A percentile compares a stretch with the other conserved stretches of the same genome.
Conservation (phyloP, 2,113 vertebrate species). For the Psettodes erumei region DNA sequence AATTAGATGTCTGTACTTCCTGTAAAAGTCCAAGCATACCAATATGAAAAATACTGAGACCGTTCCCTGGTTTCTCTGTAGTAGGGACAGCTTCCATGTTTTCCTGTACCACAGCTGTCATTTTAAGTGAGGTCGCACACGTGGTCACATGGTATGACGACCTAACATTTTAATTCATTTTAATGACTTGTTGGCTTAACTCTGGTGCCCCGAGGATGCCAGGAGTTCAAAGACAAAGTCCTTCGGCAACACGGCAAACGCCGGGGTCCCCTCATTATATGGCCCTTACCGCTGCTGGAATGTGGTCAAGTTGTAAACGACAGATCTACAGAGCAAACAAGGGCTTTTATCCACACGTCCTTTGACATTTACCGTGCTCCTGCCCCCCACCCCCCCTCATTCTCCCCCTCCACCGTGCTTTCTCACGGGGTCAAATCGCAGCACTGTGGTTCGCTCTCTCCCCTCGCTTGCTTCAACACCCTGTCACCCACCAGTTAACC, state of each 20-base stretch:
- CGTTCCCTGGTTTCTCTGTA: neutral
- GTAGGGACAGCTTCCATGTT: too few species aligned
- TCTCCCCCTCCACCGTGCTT: too few species aligned
- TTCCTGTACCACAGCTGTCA: too few species aligned
- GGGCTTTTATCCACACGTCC: conserved; percentile 59
- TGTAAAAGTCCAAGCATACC: neutral
- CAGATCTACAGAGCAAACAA: conserved; percentile 66
- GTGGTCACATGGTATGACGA: neutral
- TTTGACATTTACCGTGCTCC: conserved; percentile 65
- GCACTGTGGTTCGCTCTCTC: conserved; percentile 30
- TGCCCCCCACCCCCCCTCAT: conserved; percentile 5
- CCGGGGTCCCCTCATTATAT: neutral
- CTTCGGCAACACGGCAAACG: neutral
- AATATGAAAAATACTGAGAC: neutral
- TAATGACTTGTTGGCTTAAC: conserved; percentile 2
- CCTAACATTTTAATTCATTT: neutral
- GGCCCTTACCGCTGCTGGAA: conserved; percentile 27
- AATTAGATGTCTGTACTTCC: neutral
- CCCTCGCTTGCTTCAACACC: conserved; percentile 65
- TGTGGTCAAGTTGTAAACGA: conserved; percentile 70
- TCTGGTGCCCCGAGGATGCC: neutral
- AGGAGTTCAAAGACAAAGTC: neutral
- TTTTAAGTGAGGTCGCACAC: neutral
- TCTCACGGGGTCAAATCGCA: conserved; percentile 75
- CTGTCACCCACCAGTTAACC: conserved; percentile 68